A percentile compares a stretch with the other conserved stretches of the same genome.
Evolutionary conservation across 2,113 vertebrate species (phyloP).

Genomic region (Uria aalge): DNA sequence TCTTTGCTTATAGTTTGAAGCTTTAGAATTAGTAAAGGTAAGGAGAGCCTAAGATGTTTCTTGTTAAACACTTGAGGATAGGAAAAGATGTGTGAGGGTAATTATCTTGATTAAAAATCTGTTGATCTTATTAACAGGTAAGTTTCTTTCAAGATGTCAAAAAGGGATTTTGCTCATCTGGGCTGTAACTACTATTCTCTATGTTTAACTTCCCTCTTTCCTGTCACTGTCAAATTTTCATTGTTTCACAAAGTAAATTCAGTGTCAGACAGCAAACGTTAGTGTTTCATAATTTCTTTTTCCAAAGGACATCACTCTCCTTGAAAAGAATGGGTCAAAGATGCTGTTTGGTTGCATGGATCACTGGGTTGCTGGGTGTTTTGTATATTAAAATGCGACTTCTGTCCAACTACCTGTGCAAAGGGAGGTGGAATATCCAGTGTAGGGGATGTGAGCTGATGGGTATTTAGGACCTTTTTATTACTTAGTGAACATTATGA

Average conservation of each 20-base stretch:
- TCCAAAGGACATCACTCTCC: not conserved
- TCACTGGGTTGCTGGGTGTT: not conserved
- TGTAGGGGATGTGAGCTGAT: not conserved
- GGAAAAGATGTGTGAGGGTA: not conserved
- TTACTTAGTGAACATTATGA: not conserved
- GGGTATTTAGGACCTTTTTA: not conserved
- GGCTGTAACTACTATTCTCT: not conserved
- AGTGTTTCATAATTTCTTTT: not conserved
- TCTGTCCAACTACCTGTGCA: not conserved
- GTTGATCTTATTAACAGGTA: not conserved
- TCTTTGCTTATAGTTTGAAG: conserved; percentile 15
- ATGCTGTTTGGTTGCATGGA: not conserved
- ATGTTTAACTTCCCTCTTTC: conserved; percentile 4
- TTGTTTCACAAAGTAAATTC: not conserved
- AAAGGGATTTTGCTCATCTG: conserved; percentile 33
- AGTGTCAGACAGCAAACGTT: not conserved
- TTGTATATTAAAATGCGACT: not conserved
- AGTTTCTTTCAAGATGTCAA: conserved; percentile 24
- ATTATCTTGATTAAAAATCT: conserved; percentile 34
- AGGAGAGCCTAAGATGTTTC: conserved; percentile 4
- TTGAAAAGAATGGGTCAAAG: not conserved
- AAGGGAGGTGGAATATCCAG: not conserved
- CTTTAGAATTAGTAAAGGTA: not conserved
- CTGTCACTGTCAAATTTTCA: not conserved
- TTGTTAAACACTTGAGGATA: conserved; percentile 7